Evolutionary conservation across 2,888 invertebrate species (phyloP), one percentile per base, ranked within the genome.

Genomic region (Troilus luridus): DNA sequence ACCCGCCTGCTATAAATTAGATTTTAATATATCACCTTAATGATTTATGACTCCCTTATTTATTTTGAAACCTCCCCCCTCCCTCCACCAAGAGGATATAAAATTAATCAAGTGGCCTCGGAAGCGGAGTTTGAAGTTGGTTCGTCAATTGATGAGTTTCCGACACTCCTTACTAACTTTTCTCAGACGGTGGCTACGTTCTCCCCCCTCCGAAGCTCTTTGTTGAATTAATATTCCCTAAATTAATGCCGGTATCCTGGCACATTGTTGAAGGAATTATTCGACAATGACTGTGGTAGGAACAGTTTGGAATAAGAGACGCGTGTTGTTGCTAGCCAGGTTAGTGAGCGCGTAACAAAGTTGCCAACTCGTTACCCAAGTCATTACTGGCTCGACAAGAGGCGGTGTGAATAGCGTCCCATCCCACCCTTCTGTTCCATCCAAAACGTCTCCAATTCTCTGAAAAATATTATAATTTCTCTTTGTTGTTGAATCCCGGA

Each of bases 281-380:
- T 85, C 85, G 54, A 85, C 85, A 85, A 56, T n/a, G 85, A 58
- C 85, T 85, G 56, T 21, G 85, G 85, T n/a, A n/a, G 56, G 56
- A 56, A 54, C 56, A 85, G 85, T 85, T 54, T 85, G 85, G 56
- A 85, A 85, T 85, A 58, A 85, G 85, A 85, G 85, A 56, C 85
- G 85, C 85, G 85, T 85, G 85, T 85, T 85, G 85, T 85, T 85
- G n/a, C 85, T 85, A n/a, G 85, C 85, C 85, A 58, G 85, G 89
- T 89, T 89, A 89, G 89, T n/a, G 64, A 64, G 64, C 19, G n/a
- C 67, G 54, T 64, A 89, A 89, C 89, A 62, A 89, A 89, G 89
- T 89, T 89, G 62, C 62, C 64, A 89, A 89, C 89, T 89, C 62
- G 89, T 89, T 89, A 64, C 64, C 62, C 67, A 89, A 89, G 62